Conservation (phyloP, 2,888 invertebrate genomes). For the Julus scandinavius region DNA sequence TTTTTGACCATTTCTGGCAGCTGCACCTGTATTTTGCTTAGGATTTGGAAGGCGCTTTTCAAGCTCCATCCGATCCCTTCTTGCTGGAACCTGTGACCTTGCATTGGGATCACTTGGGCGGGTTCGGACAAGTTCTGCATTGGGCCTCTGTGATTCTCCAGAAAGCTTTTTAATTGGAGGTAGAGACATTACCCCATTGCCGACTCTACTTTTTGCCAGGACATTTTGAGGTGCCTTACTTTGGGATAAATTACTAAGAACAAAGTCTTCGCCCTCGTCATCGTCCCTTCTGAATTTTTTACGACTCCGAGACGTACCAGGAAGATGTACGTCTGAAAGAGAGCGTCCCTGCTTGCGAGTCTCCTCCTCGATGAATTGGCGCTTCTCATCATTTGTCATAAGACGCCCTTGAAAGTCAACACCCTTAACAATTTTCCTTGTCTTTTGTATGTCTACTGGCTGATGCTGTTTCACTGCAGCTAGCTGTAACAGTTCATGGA, state of each 20-base stretch:
- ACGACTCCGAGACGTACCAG: not conserved
- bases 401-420: slow-evolving; percentile 70
- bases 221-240: not conserved
- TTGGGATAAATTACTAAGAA: not conserved
- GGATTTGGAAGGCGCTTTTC: not conserved
- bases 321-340: not conserved
- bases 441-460: slow-evolving; percentile 71
- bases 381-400: slow-evolving; percentile 83
- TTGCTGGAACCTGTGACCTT: not conserved
- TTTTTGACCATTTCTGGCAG: not conserved
- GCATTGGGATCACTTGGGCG: not conserved
- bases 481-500: slow-evolving; percentile 79
- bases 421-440: slow-evolving; percentile 14
- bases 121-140: not conserved
- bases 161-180: slow-evolving; percentile 35
- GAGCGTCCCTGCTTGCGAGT: slow-evolving; percentile 65
- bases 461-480: slow-evolving; percentile 84
- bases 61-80: slow-evolving; percentile 8
- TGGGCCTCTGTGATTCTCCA: not conserved
- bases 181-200: not conserved
- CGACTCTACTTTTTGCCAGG: not conserved
- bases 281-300: slow-evolving; percentile 30
- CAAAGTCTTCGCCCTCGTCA: not conserved
- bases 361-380: slow-evolving; percentile 78
- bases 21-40: not conserved